Percentiles rank a stretch among this genome's conserved stretches.
Evolutionary conservation across 1,140 invertebrate species (phyloP).

Genomic region (Acromyrmex heyeri): DNA sequence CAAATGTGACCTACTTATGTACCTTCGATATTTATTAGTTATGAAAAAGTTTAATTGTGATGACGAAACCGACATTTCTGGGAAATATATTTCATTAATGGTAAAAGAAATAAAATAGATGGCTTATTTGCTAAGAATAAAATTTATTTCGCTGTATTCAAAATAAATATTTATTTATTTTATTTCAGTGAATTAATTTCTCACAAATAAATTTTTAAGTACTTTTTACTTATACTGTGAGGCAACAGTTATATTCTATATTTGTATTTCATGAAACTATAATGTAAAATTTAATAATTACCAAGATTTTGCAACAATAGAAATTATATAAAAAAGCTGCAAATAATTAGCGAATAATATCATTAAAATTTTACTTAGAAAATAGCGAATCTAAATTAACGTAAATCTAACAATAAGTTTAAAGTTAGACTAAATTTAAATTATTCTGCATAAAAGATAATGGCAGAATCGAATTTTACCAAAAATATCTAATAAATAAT

Average conservation of each 20-base stretch:
- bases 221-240: too few species aligned
- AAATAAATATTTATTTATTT: too few species aligned
- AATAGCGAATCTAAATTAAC: background rate
- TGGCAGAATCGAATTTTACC: background rate
- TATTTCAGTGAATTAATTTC: too few species aligned
- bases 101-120: too few species aligned
- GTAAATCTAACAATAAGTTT: slow-evolving; percentile 5
- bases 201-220: too few species aligned
- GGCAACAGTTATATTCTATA: background rate
- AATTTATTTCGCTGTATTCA: too few species aligned
- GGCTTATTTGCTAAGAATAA: too few species aligned
- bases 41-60: too few species aligned
- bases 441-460: slow-evolving; percentile 8
- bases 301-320: background rate
- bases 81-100: too few species aligned
- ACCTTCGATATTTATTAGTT: too few species aligned
- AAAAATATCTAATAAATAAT: slow-evolving; percentile 11
- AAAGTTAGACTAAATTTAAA: background rate
- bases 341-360: background rate
- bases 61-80: too few species aligned
- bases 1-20: too few species aligned
- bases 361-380: background rate
- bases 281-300: background rate
- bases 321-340: background rate
- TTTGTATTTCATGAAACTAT: background rate